Conservation (phyloP, 2,888 invertebrate genomes). For the Rhingia rostrata region DNA sequence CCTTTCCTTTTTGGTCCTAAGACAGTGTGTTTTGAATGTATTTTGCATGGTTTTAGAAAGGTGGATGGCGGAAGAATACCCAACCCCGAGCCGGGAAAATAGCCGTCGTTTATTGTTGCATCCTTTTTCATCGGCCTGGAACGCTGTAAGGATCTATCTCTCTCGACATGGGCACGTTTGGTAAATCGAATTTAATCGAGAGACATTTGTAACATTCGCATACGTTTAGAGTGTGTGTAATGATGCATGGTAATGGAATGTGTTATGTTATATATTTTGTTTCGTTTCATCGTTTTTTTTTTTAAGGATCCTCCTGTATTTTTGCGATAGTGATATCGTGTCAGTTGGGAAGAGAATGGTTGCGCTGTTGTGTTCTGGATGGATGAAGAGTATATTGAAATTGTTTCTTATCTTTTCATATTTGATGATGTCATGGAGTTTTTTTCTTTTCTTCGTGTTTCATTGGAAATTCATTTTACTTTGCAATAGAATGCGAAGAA, state of each 20-base stretch:
- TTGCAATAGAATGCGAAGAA: constrained; percentile 1
- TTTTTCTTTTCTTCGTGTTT: constrained; percentile 27
- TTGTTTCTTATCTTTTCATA: constrained; percentile 66
- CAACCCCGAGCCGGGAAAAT: constrained; percentile 43
- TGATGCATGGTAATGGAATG: constrained; percentile 74
- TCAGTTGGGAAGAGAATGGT: neutral
- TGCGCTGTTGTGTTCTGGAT: constrained; percentile 12
- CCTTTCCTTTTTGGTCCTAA: neutral
- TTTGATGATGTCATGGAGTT: constrained; percentile 70
- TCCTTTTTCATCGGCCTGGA: neutral
- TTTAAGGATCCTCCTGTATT: constrained; percentile 46
- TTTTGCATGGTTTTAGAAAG: constrained; percentile 37
- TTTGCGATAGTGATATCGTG: constrained; percentile 46
- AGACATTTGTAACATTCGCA: constrained; percentile 74
- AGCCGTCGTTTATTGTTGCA: constrained; percentile 31
- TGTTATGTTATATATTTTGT: constrained; percentile 71
- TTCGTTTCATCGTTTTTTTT: constrained; percentile 56
- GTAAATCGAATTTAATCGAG: constrained; percentile 74
- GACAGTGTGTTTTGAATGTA: constrained; percentile 58
- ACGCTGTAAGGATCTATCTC: neutral
- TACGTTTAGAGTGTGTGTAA: constrained; percentile 73
- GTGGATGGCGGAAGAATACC: constrained; percentile 11
- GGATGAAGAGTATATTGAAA: constrained; percentile 69
- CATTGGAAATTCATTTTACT: constrained; percentile 45
- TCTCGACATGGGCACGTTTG: constrained; percentile 60